Evolutionary conservation across 2,888 invertebrate species (phyloP).

Genomic region (Ochropacha duplaris): DNA sequence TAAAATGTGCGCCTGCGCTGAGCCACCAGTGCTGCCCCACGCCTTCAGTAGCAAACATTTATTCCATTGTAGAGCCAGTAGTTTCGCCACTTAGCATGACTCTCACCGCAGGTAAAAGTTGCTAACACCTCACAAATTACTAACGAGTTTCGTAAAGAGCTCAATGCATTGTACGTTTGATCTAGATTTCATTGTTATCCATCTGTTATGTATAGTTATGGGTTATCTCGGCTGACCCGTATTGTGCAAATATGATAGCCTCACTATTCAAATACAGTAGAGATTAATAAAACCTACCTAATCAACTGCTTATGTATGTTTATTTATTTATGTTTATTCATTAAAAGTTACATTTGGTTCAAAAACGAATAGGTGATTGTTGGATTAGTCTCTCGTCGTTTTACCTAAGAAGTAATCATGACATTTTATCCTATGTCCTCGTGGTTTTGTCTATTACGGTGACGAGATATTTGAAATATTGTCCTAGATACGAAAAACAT

Average conservation of each 20-base stretch:
- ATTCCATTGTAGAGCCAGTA: constrained; percentile 57
- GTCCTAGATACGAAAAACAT: neutral
- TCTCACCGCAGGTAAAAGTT: constrained; percentile 71
- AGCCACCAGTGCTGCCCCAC: constrained; percentile 19
- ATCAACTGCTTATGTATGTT: no score
- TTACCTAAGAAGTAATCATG: no score
- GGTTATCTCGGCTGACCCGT: constrained; percentile 50
- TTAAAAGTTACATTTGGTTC: no score
- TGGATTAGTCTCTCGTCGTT: no score
- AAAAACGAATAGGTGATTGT: no score
- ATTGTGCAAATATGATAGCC: constrained; percentile 27
- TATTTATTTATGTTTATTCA: no score
- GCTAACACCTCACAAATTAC: constrained; percentile 68
- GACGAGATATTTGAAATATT: no score
- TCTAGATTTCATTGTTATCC: constrained; percentile 70
- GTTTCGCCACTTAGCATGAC: constrained; percentile 76
- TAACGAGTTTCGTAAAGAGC: constrained; percentile 71
- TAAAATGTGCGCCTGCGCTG: constrained; percentile 40
- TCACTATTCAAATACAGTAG: neutral
- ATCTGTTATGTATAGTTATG: constrained; percentile 38
- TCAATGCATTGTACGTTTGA: constrained; percentile 74
- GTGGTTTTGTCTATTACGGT: no score
- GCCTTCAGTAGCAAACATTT: constrained; percentile 39
- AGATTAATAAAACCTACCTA: neutral
- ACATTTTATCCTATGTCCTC: no score